phyloP scores from a whole-genome alignment of 2,888 invertebrate genomes.

The Napeogenes sylphis region DNA sequence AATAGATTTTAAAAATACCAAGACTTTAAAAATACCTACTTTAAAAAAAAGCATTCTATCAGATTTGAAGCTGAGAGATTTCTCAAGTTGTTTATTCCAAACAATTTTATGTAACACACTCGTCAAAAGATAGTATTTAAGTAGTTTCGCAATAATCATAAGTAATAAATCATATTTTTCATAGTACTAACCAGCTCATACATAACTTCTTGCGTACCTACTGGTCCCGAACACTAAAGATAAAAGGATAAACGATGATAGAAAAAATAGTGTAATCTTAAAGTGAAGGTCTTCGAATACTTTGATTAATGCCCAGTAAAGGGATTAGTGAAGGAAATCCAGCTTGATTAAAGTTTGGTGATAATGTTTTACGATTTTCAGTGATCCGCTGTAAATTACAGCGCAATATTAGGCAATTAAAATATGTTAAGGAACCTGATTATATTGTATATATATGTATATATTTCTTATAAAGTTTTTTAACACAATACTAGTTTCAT shows the following conservation, averaged over 20 bases:
- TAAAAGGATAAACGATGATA: slow-evolving; percentile 38
- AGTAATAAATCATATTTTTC: too few relatives aligned
- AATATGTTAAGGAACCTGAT: not conserved
- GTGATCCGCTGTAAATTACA: slow-evolving; percentile 1
- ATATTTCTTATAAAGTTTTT: too few relatives aligned
- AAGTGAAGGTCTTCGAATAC: slow-evolving; percentile 55
- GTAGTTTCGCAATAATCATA: too few relatives aligned
- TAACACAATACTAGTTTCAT: too few relatives aligned
- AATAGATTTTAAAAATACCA: too few relatives aligned
- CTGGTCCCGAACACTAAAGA: slow-evolving; percentile 33
- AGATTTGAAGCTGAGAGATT: too few relatives aligned
- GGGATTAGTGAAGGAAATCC: slow-evolving; percentile 58
- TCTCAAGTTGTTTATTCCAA: too few relatives aligned
- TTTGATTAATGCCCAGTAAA: slow-evolving; percentile 61
- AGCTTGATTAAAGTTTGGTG: slow-evolving; percentile 54
- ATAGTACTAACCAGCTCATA: not conserved
- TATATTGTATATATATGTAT: too few relatives aligned
- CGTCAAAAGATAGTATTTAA: too few relatives aligned
- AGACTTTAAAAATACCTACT: too few relatives aligned
- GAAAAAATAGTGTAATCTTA: slow-evolving; percentile 38
- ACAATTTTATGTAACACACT: too few relatives aligned
- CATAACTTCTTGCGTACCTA: slow-evolving; percentile 27
- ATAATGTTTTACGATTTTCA: slow-evolving; percentile 39
- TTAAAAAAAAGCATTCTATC: too few relatives aligned
- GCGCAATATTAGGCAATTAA: not conserved